Evolutionary conservation across 2,113 vertebrate genomes (phyloP), one percentile per base, ranked within the genome.

Genomic region (Myrmecophaga tridactyla): DNA sequence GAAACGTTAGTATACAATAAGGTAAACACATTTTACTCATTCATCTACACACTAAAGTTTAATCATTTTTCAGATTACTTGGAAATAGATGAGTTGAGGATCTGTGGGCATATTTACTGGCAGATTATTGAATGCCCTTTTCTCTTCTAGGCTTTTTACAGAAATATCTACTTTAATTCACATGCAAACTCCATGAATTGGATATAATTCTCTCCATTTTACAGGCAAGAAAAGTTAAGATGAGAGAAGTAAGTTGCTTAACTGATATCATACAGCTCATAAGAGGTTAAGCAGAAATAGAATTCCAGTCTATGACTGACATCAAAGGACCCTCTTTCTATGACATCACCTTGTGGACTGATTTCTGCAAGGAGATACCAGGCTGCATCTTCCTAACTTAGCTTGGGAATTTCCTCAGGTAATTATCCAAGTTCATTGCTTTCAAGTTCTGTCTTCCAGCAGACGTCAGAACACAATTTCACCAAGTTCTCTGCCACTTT

Each of bases 211-310:
- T 36, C 4, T 6, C 15, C 10, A 48, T 51, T 67, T 77, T 60
- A 17, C 3, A 76, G 41, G 11, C 36, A 23, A 60, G 51, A 25
- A 77, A 77, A 20, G 31, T 21, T 21, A n/a, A 6, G 4, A 39
- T 7, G 25, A 21, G 31, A 60, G 41, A 67, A 39, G 62, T 6
- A 6, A 85, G 9, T 7, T 53, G 14, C 31, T 63, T 62, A 29
- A 7, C 18, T 17, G 18, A 43, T 0, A 34, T 41, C 70, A 27
- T 23, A 41, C 1, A 27, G 0, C 48, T n/a, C 17, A 27, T 3
- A 9, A 56, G 69, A 78, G 18, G 36, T 34, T 15, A 29, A 43
- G 23, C 2, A 18, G 41, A 58, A 1, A 41, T 43, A 41, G 60
- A 69, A 18, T 29, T 48, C 0, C 0, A 1, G 20, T 6, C 27